Evolutionary conservation across 1,140 invertebrate genomes (phyloP), one percentile per base, ranked within the genome.

Genomic region (Anastrepha ludens): DNA sequence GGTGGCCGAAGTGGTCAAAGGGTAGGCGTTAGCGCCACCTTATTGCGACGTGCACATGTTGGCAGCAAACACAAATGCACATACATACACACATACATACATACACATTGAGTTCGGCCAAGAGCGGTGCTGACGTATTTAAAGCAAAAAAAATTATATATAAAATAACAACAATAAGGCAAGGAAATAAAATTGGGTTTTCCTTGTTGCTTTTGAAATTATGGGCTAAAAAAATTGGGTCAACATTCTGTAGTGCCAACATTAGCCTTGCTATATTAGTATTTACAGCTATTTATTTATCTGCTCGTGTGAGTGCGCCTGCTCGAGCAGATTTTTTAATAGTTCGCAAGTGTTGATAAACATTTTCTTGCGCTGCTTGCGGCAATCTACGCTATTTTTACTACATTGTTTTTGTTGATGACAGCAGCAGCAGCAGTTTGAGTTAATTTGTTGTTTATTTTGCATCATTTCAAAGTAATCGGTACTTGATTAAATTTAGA

Each of bases 401-500:
- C 7, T n/a, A 29, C 6, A 50, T 81, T 55, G 47, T 81, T 81
- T 58, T 81, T 81, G 47, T 81, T 81, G 20, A 58, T 47, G 44
- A 17, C 70, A 15, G 55, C n/a, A 55, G 4, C 11, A 9, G 6
- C 15, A 50, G 6, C 7, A 78, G 9, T 64, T n/a, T 64, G 17
- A 7, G 44, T 6, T 29, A n/a, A 74, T 74, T 81, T 81, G 44
- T 55, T 55, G 47, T 20, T 81, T 81, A 81, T 81, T 55, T 81
- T 55, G 47, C n/a, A 29, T 9, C 20, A 55, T 29, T n/a, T n/a
- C 17, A 55, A 55, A 20, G 50, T 55, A 81, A 55, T 81, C n/a
- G 74, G 50, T 81, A 81, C 17, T 81, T 81, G 47, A 81, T 55
- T 81, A 81, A 81, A 81, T 81, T 81, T 81, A 81, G 74, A 81